Conservation (phyloP, 2,888 invertebrate genomes). For the Steinernema carpocapsae region DNA sequence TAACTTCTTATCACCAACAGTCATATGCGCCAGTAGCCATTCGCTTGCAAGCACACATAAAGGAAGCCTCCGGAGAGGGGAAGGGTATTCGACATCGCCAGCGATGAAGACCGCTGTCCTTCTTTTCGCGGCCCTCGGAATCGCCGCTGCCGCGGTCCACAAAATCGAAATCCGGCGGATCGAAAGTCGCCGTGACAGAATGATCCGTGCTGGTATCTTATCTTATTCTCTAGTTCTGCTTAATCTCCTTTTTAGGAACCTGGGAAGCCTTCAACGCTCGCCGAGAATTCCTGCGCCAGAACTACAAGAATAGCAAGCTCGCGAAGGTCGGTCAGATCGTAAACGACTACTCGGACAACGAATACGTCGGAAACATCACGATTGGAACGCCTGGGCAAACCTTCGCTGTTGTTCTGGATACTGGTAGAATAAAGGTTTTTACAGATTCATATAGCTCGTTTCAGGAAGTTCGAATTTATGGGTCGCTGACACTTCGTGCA, state of each 20-base stretch:
- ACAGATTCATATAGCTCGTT: neutral
- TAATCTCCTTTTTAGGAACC: neutral
- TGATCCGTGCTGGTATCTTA: neutral
- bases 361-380: slow-evolving; percentile 72
- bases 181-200: neutral
- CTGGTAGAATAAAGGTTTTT: slow-evolving; percentile 74
- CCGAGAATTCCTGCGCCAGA: neutral
- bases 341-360: slow-evolving; percentile 32
- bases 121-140: neutral
- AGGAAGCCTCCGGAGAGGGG: neutral
- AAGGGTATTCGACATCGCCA: neutral
- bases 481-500: slow-evolving; percentile 55
- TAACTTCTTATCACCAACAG: neutral
- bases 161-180: neutral
- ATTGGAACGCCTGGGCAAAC: slow-evolving; percentile 75
- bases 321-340: neutral
- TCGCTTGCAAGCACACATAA: neutral
- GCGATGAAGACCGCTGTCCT: neutral
- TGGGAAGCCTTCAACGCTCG: neutral
- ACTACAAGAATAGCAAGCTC: slow-evolving; percentile 9
- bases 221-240: neutral
- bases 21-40: neutral
- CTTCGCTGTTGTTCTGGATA: slow-evolving; percentile 87
- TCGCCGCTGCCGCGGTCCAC: slow-evolving; percentile 8
- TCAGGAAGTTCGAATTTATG: slow-evolving; percentile 49